Percentiles rank a stretch among this genome's conserved stretches.
phyloP scores from a whole-genome alignment of 2,113 vertebrate species.

The Hemiprocne comata region DNA sequence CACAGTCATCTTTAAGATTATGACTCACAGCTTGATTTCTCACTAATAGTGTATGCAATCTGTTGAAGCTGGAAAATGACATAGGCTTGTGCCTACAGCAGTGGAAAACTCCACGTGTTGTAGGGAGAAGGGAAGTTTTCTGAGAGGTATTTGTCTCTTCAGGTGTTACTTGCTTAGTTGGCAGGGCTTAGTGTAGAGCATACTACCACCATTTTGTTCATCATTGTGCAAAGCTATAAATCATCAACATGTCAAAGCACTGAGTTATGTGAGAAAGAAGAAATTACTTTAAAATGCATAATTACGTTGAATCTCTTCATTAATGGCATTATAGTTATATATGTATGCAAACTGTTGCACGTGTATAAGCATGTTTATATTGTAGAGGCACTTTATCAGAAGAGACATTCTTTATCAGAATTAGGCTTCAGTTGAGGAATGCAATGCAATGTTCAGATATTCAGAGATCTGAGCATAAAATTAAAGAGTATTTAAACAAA shows the following conservation, averaged over 20 bases:
- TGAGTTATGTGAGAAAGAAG: background rate
- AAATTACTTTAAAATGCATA: background rate
- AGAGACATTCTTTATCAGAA: background rate
- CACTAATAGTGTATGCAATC: fast-evolving
- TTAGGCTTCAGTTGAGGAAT: background rate
- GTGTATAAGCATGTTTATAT: background rate
- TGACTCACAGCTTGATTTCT: background rate
- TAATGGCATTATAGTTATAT: background rate
- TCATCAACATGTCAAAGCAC: background rate
- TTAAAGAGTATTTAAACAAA: background rate
- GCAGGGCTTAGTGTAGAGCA: background rate
- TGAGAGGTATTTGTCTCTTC: background rate
- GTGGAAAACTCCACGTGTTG: background rate
- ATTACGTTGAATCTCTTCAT: background rate
- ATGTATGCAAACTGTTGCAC: background rate
- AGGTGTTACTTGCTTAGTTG: background rate
- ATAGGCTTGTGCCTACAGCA: background rate
- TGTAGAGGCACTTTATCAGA: background rate
- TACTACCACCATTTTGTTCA: background rate
- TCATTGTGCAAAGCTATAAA: background rate
- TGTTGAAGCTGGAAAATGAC: background rate
- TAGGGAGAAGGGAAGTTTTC: background rate
- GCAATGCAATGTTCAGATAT: background rate
- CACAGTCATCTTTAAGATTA: background rate
- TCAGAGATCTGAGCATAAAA: background rate